These are phyloP conservation scores for Tyrophagus putrescentiae DNA, from an alignment of 1,140 invertebrate species.

Conservation along the genomic window DNA sequence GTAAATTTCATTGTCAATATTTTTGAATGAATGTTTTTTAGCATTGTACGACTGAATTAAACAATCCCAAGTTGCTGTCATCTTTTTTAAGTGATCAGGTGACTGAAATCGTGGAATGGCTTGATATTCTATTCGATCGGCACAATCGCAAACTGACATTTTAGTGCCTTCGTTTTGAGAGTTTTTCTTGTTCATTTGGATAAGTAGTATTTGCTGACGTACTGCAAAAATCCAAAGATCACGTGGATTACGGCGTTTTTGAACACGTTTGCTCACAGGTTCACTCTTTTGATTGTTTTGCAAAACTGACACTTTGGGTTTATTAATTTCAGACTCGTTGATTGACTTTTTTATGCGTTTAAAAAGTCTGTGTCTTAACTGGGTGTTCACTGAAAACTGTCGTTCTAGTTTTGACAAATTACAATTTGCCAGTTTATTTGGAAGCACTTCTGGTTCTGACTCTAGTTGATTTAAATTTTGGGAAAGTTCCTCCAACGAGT, in stretches of 20 bases:
- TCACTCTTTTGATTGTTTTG: no score
- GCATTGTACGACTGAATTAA: background rate
- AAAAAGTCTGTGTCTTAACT: background rate
- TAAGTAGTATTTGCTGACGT: background rate
- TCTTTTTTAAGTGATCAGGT: no score
- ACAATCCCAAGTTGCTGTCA: background rate
- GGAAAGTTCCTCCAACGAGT: background rate
- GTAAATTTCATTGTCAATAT: no score
- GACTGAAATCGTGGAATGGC: background rate
- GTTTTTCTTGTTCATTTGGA: slow-evolving; percentile 8
- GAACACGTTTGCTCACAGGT: background rate
- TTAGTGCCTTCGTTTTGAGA: background rate
- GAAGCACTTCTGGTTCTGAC: no score
- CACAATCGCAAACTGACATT: background rate
- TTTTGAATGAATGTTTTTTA: no score
- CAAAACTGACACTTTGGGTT: background rate
- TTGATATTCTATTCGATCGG: background rate
- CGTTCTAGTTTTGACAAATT: no score
- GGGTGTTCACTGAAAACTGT: background rate
- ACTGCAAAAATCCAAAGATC: background rate
- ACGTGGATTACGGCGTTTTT: background rate
- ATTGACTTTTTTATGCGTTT: background rate
- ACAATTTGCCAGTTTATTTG: no score
- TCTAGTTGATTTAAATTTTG: background rate
- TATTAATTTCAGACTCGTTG: background rate